phyloP scores from a whole-genome alignment of 53 echinoderm and acorn worm genomes.

The Hippasteria phrygiana region DNA sequence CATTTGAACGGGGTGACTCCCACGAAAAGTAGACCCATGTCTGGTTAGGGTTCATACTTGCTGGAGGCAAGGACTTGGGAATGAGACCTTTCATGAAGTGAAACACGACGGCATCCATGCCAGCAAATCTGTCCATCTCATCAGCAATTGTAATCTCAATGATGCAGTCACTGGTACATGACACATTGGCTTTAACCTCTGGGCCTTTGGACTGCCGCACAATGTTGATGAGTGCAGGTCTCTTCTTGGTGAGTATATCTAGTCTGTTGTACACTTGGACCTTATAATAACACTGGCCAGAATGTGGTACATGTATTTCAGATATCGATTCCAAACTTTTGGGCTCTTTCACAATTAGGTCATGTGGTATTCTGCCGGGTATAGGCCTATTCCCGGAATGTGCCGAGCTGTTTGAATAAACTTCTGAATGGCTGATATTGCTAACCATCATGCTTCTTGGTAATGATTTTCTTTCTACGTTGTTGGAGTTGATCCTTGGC shows the following conservation, averaged over 20 bases:
- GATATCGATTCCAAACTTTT: background rate
- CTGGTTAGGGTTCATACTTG: slow-evolving; percentile 12
- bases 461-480: background rate
- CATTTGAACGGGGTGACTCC: slow-evolving; percentile 30
- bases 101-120: slow-evolving; percentile 17
- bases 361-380: background rate
- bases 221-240: background rate
- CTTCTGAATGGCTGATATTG: background rate
- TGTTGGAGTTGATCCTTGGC: background rate
- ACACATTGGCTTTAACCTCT: background rate
- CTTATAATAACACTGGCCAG: background rate
- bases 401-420: background rate
- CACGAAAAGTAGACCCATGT: slow-evolving; percentile 25
- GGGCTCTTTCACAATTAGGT: background rate
- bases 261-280: slow-evolving; percentile 16
- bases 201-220: background rate
- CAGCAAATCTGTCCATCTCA: slow-evolving; percentile 10
- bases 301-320: background rate
- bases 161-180: background rate
- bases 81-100: background rate
- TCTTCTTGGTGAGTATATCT: background rate
- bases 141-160: slow-evolving; percentile 36
- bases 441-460: background rate
- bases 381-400: background rate
- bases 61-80: background rate